Evolutionary conservation across 2,113 vertebrate species (phyloP), one percentile per base, ranked within the genome.

Genomic region (Gobius niger): DNA sequence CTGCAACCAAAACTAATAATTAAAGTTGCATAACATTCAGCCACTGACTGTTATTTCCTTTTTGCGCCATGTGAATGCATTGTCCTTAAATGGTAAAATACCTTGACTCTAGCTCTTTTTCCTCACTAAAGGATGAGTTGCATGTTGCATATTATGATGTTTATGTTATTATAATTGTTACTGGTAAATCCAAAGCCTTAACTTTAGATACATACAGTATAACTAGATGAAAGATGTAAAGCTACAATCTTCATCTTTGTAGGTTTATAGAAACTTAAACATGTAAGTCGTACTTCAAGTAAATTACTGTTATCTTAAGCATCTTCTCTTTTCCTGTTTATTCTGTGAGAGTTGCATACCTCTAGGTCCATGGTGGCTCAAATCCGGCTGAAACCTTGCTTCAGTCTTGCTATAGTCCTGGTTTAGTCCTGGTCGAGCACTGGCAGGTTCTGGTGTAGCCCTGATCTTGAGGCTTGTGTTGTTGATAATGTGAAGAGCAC

Each of bases 221-320:
- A 34, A 34, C 24, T 34, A 34, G 24, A 34, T 24, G 24, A 3
- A 24, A 24, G 24, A 24, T 34, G 24, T 34, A 34, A 34, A 34
- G 24, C 1, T 34, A 34, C 24, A 34, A 34, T 3, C 24, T 4
- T 34, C 24, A 34, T 34, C 24, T 34, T 34, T 34, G 24, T 34
- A 34, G 2, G 24, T 34, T 34, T 4, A 34, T 34, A 34, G 24
- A 4, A 34, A 34, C 24, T 34, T 34, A 3, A 34, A 34, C 24
- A 34, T 34, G 0, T 1, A 34, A 2, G 0, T 34, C 5, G 3
- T 34, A 34, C 24, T 34, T 34, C 24, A 34, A 34, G 24, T 34
- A 34, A 34, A 34, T 77, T 79, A 75, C 70, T 0, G 16, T 70
- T 16, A 68, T 13, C 52, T 49, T 5, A 19, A 50, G 50, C 2